A percentile compares a stretch with the other conserved stretches of the same genome.
phyloP scores from a whole-genome alignment of 2,113 vertebrate species.

The Porphyrio hochstetteri region DNA sequence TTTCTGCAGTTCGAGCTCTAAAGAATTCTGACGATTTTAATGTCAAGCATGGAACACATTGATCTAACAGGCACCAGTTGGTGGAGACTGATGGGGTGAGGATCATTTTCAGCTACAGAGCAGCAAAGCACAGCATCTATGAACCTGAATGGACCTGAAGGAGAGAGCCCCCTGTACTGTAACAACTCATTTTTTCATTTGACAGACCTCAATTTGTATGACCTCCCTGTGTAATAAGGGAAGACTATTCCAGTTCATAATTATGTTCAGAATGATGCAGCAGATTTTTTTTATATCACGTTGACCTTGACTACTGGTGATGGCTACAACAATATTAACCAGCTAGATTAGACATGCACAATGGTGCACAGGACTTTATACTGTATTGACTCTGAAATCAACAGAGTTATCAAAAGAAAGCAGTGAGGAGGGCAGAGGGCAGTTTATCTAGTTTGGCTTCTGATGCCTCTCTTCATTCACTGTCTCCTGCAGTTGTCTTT shows the following conservation, averaged over 20 bases:
- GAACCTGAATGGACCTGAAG: constrained; percentile 52
- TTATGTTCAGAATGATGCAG: not conserved
- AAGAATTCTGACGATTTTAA: not conserved
- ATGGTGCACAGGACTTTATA: not conserved
- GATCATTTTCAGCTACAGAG: constrained; percentile 80
- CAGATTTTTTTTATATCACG: not conserved
- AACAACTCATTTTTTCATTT: not conserved
- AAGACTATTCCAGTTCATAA: not conserved
- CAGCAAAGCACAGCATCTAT: constrained; percentile 72
- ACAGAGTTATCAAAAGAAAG: not conserved
- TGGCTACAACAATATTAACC: not conserved
- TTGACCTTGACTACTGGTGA: not conserved
- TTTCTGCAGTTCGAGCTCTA: not conserved
- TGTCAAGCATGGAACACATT: not conserved
- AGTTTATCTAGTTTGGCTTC: not conserved
- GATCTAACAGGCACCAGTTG: constrained; percentile 77
- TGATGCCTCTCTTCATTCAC: not conserved
- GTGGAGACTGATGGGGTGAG: constrained; percentile 52
- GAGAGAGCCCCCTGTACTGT: constrained; percentile 68
- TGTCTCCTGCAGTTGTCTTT: not conserved
- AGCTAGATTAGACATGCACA: not conserved
- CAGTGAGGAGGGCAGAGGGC: not conserved
- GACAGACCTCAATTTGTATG: too few species aligned
- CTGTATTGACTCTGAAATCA: not conserved
- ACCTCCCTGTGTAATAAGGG: accelerated